These are phyloP conservation scores for Cybosia mesomella DNA, from an alignment of 2,888 invertebrate species.

Conservation along the genomic window DNA sequence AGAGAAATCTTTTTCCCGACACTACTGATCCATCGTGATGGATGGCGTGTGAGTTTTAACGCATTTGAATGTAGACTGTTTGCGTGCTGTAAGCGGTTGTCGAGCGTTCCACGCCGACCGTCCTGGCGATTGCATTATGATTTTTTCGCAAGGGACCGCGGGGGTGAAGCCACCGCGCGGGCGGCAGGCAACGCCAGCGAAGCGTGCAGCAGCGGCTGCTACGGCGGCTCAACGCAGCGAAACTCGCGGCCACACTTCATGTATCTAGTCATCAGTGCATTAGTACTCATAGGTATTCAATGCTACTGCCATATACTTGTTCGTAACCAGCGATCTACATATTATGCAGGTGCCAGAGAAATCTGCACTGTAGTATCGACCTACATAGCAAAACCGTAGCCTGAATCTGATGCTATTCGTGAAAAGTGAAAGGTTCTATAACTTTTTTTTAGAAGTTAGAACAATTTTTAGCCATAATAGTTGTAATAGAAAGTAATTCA, in stretches of 20 bases:
- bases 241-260: slow-evolving; percentile 67
- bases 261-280: slow-evolving; percentile 55
- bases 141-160: slow-evolving; percentile 86
- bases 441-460: background rate
- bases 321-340: slow-evolving; percentile 46
- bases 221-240: slow-evolving; percentile 74
- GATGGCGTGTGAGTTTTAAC: slow-evolving; percentile 85
- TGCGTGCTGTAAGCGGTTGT: slow-evolving; percentile 80
- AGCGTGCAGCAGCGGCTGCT: slow-evolving; percentile 83
- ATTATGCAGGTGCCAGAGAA: slow-evolving; percentile 52
- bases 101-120: slow-evolving; percentile 84
- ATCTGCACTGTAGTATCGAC: slow-evolving; percentile 43
- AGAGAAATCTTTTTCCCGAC: slow-evolving; percentile 82
- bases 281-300: slow-evolving; percentile 58
- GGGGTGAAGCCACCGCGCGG: slow-evolving; percentile 72
- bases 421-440: slow-evolving; percentile 26
- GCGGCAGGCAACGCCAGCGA: slow-evolving; percentile 74
- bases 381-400: slow-evolving; percentile 35
- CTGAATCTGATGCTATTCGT: slow-evolving; percentile 1
- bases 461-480: background rate
- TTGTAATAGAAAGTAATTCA: too few species aligned
- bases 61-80: slow-evolving; percentile 85
- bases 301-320: slow-evolving; percentile 53
- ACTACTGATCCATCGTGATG: slow-evolving; percentile 83
- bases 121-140: slow-evolving; percentile 86